Percentiles rank a stretch among this genome's conserved stretches.
These are phyloP conservation scores for Arion vulgaris DNA, from an alignment of 1,140 invertebrate species.

Conservation along the genomic window DNA sequence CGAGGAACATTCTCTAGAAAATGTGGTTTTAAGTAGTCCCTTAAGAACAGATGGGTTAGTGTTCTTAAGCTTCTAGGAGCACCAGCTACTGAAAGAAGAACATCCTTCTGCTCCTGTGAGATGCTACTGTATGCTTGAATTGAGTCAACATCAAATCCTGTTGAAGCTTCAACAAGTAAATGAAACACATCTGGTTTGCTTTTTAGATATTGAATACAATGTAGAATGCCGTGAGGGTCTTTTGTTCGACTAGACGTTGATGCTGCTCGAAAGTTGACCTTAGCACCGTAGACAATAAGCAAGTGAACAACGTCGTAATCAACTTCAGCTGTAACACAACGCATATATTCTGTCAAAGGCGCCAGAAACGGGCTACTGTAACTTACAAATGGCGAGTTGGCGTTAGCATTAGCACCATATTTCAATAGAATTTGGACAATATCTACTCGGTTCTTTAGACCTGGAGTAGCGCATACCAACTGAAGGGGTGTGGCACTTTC, in stretches of 20 bases:
- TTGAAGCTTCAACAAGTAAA: constrained; percentile 48
- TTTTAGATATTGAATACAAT: constrained; percentile 47
- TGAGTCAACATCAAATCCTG: constrained; percentile 45
- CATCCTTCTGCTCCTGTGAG: constrained; percentile 42
- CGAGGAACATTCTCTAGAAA: constrained; percentile 47
- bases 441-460: constrained; percentile 78
- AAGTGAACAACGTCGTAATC: constrained; percentile 80
- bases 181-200: constrained; percentile 49
- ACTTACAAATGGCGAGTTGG: constrained; percentile 76
- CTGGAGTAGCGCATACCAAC: constrained; percentile 86
- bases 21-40: constrained; percentile 36
- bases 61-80: constrained; percentile 54
- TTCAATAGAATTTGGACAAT: constrained; percentile 79
- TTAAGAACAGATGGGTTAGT: constrained; percentile 44
- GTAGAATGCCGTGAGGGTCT: constrained; percentile 62
- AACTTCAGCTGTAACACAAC: constrained; percentile 78
- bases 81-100: constrained; percentile 36
- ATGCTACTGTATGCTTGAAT: constrained; percentile 46
- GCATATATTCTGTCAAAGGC: constrained; percentile 87
- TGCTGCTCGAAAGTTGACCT: constrained; percentile 53
- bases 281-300: constrained; percentile 85
- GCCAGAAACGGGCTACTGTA: constrained; percentile 75
- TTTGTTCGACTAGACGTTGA: constrained; percentile 37
- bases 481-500: constrained; percentile 86
- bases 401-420: constrained; percentile 74